Conservation (phyloP, 37 sponge, comb jelly and placozoan species). For the Cladorhizidae sp. region DNA sequence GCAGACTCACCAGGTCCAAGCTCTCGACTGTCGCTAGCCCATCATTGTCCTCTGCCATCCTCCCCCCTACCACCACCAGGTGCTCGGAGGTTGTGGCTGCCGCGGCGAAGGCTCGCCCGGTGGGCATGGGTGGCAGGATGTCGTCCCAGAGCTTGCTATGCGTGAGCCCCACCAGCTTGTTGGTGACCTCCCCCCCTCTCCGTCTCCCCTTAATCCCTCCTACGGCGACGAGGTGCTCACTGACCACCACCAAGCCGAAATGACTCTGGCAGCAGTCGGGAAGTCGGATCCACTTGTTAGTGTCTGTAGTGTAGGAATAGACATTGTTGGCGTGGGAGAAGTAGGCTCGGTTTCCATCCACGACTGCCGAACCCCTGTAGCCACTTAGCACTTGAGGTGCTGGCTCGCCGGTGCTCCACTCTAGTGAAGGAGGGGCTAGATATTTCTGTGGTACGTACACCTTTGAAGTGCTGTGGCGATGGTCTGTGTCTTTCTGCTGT, state of each 20-base stretch:
- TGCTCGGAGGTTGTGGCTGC: background rate
- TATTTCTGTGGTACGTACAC: too few species aligned
- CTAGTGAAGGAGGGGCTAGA: background rate
- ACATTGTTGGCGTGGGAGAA: background rate
- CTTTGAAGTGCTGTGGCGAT: too few species aligned
- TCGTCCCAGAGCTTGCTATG: background rate
- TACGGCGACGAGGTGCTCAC: background rate
- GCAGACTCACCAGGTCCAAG: background rate
- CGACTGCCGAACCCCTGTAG: background rate
- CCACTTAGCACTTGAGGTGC: background rate
- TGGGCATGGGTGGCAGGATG: slow-evolving; percentile 15
- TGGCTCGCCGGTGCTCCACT: background rate
- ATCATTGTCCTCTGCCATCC: background rate
- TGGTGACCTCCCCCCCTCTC: background rate
- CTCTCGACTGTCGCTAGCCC: background rate
- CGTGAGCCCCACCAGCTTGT: background rate
- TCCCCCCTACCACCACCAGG: slow-evolving; percentile 20
- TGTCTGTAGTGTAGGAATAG: background rate
- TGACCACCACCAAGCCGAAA: background rate
- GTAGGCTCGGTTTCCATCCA: slow-evolving; percentile 3
- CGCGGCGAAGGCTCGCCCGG: background rate
- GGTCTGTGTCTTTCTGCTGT: background rate
- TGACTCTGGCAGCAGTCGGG: background rate
- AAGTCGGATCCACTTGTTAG: background rate
- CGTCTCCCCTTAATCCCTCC: background rate